Percentiles rank a stretch among this genome's conserved stretches.
phyloP scores from a whole-genome alignment of 2,113 vertebrate genomes.

The Xiphias gladius region DNA sequence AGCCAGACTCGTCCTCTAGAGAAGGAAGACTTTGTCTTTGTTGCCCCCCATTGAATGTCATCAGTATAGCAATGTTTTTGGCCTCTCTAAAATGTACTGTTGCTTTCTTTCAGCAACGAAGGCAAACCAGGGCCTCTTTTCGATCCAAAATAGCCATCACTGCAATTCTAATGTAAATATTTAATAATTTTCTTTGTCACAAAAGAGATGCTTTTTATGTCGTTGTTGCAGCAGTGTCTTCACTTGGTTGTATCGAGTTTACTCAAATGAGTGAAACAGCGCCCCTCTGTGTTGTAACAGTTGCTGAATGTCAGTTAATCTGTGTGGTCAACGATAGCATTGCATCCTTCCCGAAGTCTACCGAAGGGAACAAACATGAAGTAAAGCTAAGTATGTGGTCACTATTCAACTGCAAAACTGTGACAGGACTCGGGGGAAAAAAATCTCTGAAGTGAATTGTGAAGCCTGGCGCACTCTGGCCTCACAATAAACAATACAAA shows the following conservation, averaged over 20 bases:
- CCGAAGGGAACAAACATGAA: neutral
- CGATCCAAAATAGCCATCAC: neutral
- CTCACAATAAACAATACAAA: too few relatives aligned
- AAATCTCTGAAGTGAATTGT: too few relatives aligned
- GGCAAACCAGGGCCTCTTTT: neutral
- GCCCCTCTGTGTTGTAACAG: neutral
- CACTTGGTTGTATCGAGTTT: neutral
- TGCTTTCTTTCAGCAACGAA: neutral
- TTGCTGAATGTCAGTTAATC: neutral
- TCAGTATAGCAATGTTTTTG: neutral
- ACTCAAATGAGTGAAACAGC: neutral
- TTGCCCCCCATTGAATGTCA: neutral
- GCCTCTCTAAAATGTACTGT: neutral
- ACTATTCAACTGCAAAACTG: too few relatives aligned
- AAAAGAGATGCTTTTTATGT: neutral
- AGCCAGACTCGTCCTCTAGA: rapidly evolving
- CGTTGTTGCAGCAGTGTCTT: neutral
- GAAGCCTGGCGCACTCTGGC: too few relatives aligned
- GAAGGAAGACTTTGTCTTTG: neutral
- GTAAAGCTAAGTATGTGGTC: neutral
- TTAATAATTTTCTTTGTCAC: neutral
- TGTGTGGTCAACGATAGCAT: neutral
- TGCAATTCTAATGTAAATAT: neutral
- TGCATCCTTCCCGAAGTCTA: neutral
- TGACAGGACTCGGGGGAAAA: too few relatives aligned